Base-by-base conservation (phyloP, 2,113 vertebrate species). In the Protobothrops mucrosquamatus region DNA sequence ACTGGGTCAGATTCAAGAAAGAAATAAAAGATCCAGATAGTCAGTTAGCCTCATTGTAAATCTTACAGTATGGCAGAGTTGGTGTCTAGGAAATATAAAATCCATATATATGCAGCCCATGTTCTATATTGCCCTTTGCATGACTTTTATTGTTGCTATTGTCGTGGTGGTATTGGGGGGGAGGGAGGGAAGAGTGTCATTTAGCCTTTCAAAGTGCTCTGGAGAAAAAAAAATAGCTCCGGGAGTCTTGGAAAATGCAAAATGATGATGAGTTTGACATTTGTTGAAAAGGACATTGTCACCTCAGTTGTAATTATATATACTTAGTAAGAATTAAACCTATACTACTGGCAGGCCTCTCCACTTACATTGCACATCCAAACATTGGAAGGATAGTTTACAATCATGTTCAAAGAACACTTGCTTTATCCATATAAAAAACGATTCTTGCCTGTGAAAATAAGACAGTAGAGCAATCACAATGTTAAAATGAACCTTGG, bases 401-500 rank as follows among this genome's bases (percentile, higher is more conserved):
- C 52, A 93, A 96, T 92, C 92, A 88, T 93, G 55, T 81, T 91
- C 93, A 94, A 96, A 95, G 54, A 95, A 94, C 94, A 26, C 24
- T 91, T 94, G 93, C 89, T 94, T 94, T 95, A 93, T 94, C 39
- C 12, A 89, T 92, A 54, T 34, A 51, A 24, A 88, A 23, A 20
- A 81, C 1, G 69, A 95, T 0, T 10, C 81, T n/a, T 55, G 95
- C 93, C 92, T 92, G 89, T 95, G 96, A 95, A 96, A 94, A 95
- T 90, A 95, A 96, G 81, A 93, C 92, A 95, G 87, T 91, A 95
- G 94, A 96, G 93, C 94, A 95, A 94, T 95, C 95, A 86, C 91
- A 81, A 23, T 94, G 92, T 52, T 95, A 95, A 96, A 96, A 94
- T 89, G 91, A 91, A 95, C 91, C 93, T 52, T 94, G 91, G 43